Evolutionary conservation across 2,113 vertebrate genomes (phyloP), one percentile per base, ranked within the genome.

Genomic region (Paraplagusia blochii): DNA sequence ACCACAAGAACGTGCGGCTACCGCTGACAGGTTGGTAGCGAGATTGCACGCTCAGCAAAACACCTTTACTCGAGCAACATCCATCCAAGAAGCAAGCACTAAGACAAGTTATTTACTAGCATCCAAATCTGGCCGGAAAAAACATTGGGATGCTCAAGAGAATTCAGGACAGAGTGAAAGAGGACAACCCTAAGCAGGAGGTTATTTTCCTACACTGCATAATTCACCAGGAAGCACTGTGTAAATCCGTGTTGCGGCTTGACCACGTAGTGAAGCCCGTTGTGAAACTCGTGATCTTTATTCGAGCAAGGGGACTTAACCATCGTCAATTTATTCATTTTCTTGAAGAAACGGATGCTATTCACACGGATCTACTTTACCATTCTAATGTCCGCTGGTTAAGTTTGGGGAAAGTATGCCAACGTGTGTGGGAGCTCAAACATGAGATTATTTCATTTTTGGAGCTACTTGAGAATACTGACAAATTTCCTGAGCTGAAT

Each of bases 101-200:
- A 69, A 73, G 43, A 53, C 48, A 58, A 58, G 40, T 53, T 40
- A 69, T 62, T 42, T 69, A 12, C 36, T 72, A 35, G 14, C 59
- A 58, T 54, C 56, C 49, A 66, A 75, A 62, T 22, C n/a, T n/a
- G n/a, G n/a, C n/a, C n/a, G n/a, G n/a, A n/a, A n/a, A n/a, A n/a
- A n/a, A n/a, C n/a, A n/a, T n/a, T n/a, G n/a, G n/a, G n/a, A n/a
- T n/a, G n/a, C n/a, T n/a, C n/a, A n/a, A n/a, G n/a, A n/a, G n/a
- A n/a, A n/a, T n/a, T n/a, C n/a, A n/a, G n/a, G n/a, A n/a, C n/a
- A n/a, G n/a, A n/a, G n/a, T n/a, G n/a, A n/a, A n/a, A n/a, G n/a
- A n/a, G n/a, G n/a, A n/a, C n/a, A n/a, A n/a, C n/a, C n/a, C n/a
- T n/a, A n/a, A n/a, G n/a, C n/a, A n/a, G n/a, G n/a, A n/a, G n/a